Conservation (phyloP, 2,113 vertebrate genomes). For the Serinus canaria region DNA sequence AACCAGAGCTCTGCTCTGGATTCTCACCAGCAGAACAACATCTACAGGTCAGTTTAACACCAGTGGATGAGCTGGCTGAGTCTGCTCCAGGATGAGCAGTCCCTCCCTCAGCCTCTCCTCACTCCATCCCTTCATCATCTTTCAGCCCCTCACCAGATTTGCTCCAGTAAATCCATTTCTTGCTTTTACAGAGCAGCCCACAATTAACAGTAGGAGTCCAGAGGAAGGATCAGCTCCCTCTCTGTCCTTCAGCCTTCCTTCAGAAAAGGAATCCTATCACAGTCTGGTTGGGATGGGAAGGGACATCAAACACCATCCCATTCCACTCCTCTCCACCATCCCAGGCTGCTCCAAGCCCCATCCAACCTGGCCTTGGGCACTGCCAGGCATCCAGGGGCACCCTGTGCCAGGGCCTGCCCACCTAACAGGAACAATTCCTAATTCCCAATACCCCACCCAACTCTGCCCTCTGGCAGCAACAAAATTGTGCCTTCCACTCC, state of each 20-base stretch:
- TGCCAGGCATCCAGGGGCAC: neutral
- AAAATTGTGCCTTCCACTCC: neutral
- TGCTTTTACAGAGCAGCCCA: neutral
- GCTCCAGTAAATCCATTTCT: rapidly evolving
- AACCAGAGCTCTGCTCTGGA: neutral
- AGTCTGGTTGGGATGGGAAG: neutral
- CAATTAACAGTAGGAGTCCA: rapidly evolving
- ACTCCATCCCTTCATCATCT: neutral
- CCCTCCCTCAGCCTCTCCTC: neutral
- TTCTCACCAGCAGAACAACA: neutral
- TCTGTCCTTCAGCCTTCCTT: neutral
- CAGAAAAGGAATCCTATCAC: neutral
- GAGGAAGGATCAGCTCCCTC: neutral
- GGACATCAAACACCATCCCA: neutral
- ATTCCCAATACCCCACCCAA: rapidly evolving
- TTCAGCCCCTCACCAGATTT: neutral
- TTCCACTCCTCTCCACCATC: rapidly evolving
- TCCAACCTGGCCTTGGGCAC: neutral
- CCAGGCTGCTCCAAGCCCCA: neutral
- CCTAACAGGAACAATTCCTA: rapidly evolving
- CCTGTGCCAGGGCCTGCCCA: neutral
- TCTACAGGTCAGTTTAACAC: neutral
- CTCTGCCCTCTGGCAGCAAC: neutral
- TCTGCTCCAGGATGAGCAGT: neutral
- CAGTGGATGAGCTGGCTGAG: neutral